Evolutionary conservation across 2,888 invertebrate species (phyloP), one percentile per base, ranked within the genome.

Genomic region (Mesorhabditis sp.): DNA sequence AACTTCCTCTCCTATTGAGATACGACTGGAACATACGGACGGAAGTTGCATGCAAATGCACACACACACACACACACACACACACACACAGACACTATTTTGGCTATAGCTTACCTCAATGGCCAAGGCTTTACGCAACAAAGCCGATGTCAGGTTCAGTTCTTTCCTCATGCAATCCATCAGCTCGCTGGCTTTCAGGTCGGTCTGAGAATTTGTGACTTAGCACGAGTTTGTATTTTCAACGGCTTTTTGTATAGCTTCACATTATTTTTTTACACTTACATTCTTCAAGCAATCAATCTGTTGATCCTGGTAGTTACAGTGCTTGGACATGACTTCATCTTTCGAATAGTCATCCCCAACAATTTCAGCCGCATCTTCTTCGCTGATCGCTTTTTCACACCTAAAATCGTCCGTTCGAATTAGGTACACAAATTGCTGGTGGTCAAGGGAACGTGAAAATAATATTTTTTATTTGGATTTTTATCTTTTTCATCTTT

Each of bases 321-420:
- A 80, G 28, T 77, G 69, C 3, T 74, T 70, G 43, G 62, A 43
- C 50, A 67, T 68, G 1, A 74, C 63, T 5, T 74, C 72, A 1
- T 75, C 73, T 28, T 72, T 62, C 4, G 72, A 70, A 62, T 78
- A 78, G 15, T 78, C 77, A n/a, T 80, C 80, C 44, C 80, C 80
- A 10, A 80, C 76, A 5, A 79, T 77, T 65, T 79, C 78, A 13
- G 66, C 69, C 0, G 76, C 76, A 62, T 79, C 79, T n/a, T 76
- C 76, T 58, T 78, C 79, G 42, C 70, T 74, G 62, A 85, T 80
- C 70, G 75, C 66, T 68, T 84, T 84, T 58, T 83, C 80, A 67
- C 85, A 85, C 66, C 79, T 74, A 50, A 65, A 71, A 69, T 42
- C 2, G 6, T 7, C 1, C n/a, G 6, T 67, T 15, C 13, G 5